Percentiles rank a stretch among this genome's conserved stretches.
Evolutionary conservation across 2,888 invertebrate species (phyloP).

Genomic region (Tenthredo livida): DNA sequence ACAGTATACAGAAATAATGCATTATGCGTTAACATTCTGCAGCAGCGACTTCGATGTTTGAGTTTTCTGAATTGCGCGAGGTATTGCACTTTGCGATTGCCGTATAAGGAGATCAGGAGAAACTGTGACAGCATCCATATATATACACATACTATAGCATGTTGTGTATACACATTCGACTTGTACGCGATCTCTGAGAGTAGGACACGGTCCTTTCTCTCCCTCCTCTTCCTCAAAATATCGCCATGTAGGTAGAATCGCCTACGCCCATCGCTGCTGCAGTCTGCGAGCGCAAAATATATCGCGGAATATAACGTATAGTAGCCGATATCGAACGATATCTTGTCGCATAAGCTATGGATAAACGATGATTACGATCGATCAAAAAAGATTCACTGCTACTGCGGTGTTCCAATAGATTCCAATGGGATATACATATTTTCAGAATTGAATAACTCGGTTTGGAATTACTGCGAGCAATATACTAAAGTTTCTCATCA

Average conservation of each 20-base stretch:
- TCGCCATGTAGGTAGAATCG: conserved; percentile 24
- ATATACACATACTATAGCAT: conserved; percentile 14
- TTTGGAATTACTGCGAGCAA: no score
- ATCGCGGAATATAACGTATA: neutral
- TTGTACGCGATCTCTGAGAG: conserved; percentile 46
- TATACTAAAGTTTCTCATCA: no score
- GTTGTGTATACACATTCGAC: conserved; percentile 8
- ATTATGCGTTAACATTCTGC: neutral
- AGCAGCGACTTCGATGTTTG: neutral
- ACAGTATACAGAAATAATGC: neutral
- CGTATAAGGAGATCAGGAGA: conserved; percentile 57
- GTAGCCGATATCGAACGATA: neutral
- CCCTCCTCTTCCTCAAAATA: conserved; percentile 8
- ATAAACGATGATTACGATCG: no score
- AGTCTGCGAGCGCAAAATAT: neutral
- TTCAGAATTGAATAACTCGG: no score
- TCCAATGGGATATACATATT: no score
- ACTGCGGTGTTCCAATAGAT: no score
- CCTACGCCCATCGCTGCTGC: conserved; percentile 46
- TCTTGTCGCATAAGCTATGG: neutral
- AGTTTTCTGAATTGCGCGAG: conserved; percentile 38
- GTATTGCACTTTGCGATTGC: conserved; percentile 30
- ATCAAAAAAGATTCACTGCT: neutral
- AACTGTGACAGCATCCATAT: conserved; percentile 54
- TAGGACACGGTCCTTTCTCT: conserved; percentile 50